Evolutionary conservation across 2,797 vertebrate species (phyloP).

Genomic region (Lindbergichthys nudifrons): DNA sequence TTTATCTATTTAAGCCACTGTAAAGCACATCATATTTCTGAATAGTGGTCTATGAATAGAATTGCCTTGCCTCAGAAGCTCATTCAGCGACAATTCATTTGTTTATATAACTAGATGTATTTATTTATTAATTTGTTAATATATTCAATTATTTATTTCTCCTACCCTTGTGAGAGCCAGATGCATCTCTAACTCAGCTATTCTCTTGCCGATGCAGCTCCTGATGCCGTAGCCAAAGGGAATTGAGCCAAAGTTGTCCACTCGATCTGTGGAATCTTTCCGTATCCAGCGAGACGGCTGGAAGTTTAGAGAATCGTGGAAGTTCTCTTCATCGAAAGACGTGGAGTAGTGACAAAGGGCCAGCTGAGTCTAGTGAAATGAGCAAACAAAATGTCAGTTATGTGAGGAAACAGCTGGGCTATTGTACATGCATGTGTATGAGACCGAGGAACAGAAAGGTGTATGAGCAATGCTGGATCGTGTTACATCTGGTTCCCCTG

Average conservation of each 20-base stretch:
- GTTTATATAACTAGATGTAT: not conserved
- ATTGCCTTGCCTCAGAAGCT: not conserved
- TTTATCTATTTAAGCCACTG: too few relatives aligned
- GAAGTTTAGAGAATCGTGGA: constrained; percentile 85
- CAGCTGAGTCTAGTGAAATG: constrained; percentile 88
- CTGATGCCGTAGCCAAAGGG: constrained; percentile 94
- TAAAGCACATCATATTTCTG: too few relatives aligned
- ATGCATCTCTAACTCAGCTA: constrained; percentile 93
- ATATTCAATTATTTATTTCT: not conserved
- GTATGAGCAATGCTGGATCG: constrained; percentile 66
- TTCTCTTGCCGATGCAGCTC: constrained; percentile 91
- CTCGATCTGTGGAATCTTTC: constrained; percentile 86
- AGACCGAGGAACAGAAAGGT: constrained; percentile 37
- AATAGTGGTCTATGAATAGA: too few relatives aligned
- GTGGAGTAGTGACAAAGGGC: constrained; percentile 94
- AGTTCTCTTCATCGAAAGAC: constrained; percentile 89
- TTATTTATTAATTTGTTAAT: not conserved
- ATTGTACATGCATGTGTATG: constrained; percentile 34
- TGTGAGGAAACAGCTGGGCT: constrained; percentile 57
- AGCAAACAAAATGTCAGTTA: constrained; percentile 22
- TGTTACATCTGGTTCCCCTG: constrained; percentile 59
- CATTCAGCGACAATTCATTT: not conserved
- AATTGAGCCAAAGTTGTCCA: constrained; percentile 94
- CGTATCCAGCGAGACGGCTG: constrained; percentile 91
- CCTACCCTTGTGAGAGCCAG: constrained; percentile 89